Evolutionary conservation across 2,113 vertebrate genomes (phyloP), one percentile per base, ranked within the genome.

Genomic region (Butastur rufipennis): DNA sequence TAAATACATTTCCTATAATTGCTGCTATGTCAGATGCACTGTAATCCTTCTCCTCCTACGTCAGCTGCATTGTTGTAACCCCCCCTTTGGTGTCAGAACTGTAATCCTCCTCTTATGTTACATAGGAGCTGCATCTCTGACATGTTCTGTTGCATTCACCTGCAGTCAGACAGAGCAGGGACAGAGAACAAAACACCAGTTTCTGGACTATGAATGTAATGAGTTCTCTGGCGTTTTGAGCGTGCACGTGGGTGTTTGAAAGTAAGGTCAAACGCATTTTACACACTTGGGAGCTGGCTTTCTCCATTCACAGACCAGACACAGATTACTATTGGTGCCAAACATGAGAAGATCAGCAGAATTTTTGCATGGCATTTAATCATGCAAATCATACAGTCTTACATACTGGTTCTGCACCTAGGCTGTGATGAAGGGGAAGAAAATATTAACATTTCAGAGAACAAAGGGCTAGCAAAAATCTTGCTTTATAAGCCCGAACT

Each of bases 41-140:
- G 94, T 89, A 94, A 95, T 63, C 86, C 13, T 13, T 96, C 83
- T 81, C 65, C 71, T 96, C 90, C 88, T 92, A 85, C 93, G 93
- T 97, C 96, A 97, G 91, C 80, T 93, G 90, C 92, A 87, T 95
- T 97, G 97, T 95, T 96, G 93, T 92, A 93, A 95, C 79, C 95
- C 92, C 68, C 71, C 31, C 74, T 71, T 48, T 22, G 7, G 62
- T 94, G 91, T 89, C 93, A 96, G 59, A 92, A 17, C 90, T 93
- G 93, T 96, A 85, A 96, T 96, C 81, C 92, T 93, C 92, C 88
- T 91, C 85, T 95, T 92, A 27, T 20, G 6, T 89, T 92, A 56
- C 92, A 90, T 7, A 50, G 74, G 92, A 95, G 86, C 79, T 74
- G 87, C 53, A 65, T 86, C 93, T 88, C 79, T 95, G 90, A 88